These are phyloP conservation scores for Campylomormyrus numenius DNA, from an alignment of 2,113 vertebrate species.

Conservation along the genomic window DNA sequence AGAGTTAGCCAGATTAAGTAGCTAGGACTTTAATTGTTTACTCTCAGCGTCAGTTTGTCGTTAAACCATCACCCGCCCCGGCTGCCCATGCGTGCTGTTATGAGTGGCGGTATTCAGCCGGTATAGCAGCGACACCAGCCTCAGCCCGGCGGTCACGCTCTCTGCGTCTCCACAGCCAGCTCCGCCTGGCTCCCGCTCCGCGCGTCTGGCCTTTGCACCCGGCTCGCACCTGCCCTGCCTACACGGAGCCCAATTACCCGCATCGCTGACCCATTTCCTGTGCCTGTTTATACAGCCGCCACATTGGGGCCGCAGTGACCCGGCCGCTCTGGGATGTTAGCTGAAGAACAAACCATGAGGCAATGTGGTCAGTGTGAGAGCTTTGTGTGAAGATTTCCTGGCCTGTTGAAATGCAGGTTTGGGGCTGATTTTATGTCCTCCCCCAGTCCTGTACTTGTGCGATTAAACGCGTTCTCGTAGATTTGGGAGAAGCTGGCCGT, in stretches of 20 bases:
- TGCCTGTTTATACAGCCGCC: not conserved
- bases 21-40: not conserved
- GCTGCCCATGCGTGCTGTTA: not conserved
- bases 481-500: not conserved
- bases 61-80: not conserved
- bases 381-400: not conserved
- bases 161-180: not conserved
- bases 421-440: not conserved
- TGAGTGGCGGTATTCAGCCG: not conserved
- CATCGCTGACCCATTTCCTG: not conserved
- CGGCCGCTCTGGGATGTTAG: not conserved
- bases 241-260: not conserved
- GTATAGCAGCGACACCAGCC: not conserved
- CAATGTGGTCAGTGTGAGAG: not conserved
- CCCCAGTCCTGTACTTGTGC: not conserved
- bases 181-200: not conserved
- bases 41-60: not conserved
- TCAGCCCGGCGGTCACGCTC: not conserved
- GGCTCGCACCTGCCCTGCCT: not conserved
- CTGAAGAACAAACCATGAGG: not conserved
- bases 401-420: not conserved
- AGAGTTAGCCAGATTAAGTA: not conserved
- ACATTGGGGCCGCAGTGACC: not conserved
- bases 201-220: not conserved
- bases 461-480: not conserved